Evolutionary conservation across 2,113 vertebrate genomes (phyloP), one percentile per base, ranked within the genome.

Genomic region (Arothron firmamentum): DNA sequence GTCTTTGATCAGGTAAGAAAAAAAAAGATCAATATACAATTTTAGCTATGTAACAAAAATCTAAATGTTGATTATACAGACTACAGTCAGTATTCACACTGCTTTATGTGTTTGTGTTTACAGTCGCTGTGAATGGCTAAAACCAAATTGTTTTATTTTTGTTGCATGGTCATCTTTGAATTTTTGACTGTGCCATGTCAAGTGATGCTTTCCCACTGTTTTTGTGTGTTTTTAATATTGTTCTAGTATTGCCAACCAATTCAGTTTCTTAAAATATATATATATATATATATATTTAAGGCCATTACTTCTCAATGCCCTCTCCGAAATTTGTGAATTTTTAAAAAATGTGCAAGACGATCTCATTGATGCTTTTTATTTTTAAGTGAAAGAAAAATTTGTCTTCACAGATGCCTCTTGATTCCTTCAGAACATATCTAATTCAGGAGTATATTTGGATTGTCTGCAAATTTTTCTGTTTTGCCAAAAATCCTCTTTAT

Each of bases 1-100:
- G 20, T 12, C 18, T 20, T 51, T 23, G 11, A 51, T 50, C 42
- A 62, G 59, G 61, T 72, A 77, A 70, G 74, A 59, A 6, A 13
- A 50, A 56, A 21, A 28, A 4, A 16, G 1, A 18, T 43, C 6
- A 51, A 48, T 62, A 52, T 67, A 38, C 34, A 9, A 28, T 19
- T 13, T 62, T 70, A 56, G 55, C 10, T 38, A 3, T 38, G 34
- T 38, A 38, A 5, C 11, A 52, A 56, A 23, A 52, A 42, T 62
- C 6, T 18, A 31, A 5, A 12, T 62, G 42, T 38, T 54, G 47
- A 16, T 15, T 45, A 6, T 16, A 45, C 43, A 16, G 15, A 14
- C 17, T 45, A 5, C 43, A 15, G 14, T 16, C 43, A 17, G 43
- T 45, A 17, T 17, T 7, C 43, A 14, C 43, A 5, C 14, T 45